These are phyloP conservation scores for Metalampra italica DNA, from an alignment of 2,888 invertebrate genomes.

Conservation along the genomic window DNA sequence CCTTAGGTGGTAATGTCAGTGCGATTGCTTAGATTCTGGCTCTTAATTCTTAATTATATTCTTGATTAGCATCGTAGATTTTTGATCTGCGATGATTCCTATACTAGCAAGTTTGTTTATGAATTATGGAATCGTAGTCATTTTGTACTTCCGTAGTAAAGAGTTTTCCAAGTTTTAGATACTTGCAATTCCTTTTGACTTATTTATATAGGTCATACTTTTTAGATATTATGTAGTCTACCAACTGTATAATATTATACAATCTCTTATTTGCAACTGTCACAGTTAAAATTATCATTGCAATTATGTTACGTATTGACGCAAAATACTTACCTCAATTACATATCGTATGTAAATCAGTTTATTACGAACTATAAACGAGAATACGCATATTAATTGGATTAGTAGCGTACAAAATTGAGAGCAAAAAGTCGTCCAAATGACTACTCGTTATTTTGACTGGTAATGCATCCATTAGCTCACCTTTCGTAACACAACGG, in stretches of 20 bases:
- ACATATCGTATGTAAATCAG: not conserved
- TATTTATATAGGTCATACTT: no score
- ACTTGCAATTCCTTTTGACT: no score
- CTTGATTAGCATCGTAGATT: no score
- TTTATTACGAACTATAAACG: not conserved
- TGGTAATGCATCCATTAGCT: conserved; percentile 12
- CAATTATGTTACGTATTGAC: not conserved
- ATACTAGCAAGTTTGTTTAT: no score
- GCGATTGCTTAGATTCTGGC: no score
- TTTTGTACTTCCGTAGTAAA: no score
- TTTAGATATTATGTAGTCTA: no score
- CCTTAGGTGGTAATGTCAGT: no score
- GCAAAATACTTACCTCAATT: not conserved
- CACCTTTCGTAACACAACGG: conserved; percentile 10
- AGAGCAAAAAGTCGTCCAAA: conserved; percentile 32
- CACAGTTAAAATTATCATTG: not conserved
- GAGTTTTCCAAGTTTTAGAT: no score
- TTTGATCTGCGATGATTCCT: no score
- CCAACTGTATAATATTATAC: not conserved
- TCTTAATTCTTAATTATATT: no score
- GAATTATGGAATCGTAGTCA: no score
- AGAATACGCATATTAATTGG: conserved; percentile 3
- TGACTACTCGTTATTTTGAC: conserved; percentile 14
- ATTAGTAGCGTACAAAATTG: conserved; percentile 20
- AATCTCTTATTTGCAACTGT: not conserved